Percentiles rank a stretch among this genome's conserved stretches.
These are phyloP conservation scores for Harpalus rubripes DNA, from an alignment of 2,888 invertebrate genomes.

Conservation along the genomic window DNA sequence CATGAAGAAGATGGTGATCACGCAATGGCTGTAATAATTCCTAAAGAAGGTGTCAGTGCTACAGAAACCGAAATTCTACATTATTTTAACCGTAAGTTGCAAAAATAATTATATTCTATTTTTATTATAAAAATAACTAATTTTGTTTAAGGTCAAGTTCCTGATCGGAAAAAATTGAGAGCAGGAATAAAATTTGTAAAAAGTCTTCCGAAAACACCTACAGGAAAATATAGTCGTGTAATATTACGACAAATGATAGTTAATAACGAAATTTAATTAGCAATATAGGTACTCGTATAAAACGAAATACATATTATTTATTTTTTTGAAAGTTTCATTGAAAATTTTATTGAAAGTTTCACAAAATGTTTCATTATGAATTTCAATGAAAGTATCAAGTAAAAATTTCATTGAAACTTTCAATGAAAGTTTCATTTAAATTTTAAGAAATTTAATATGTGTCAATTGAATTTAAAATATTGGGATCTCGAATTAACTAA, in stretches of 20 bases:
- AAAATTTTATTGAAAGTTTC: too few species aligned
- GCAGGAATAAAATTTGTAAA: constrained; percentile 69
- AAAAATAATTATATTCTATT: background rate
- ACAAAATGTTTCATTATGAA: too few species aligned
- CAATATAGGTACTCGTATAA: too few species aligned
- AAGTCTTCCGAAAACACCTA: constrained; percentile 69
- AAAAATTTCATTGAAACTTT: too few species aligned
- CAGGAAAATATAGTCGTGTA: constrained; percentile 67
- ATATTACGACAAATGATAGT: constrained; percentile 20
- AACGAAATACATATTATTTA: too few species aligned
- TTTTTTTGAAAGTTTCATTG: too few species aligned
- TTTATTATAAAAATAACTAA: background rate
- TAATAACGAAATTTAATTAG: constrained; percentile 31
- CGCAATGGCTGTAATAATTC: constrained; percentile 72
- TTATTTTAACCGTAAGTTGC: constrained; percentile 31
- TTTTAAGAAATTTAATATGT: too few species aligned
- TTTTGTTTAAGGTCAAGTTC: constrained; percentile 64
- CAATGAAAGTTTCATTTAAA: too few species aligned
- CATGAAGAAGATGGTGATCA: constrained; percentile 74
- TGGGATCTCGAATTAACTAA: too few species aligned
- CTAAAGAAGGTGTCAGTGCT: constrained; percentile 67
- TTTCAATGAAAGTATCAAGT: too few species aligned
- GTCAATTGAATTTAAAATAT: too few species aligned
- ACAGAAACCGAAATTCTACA: constrained; percentile 49
- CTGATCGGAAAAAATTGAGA: constrained; percentile 69